Percentiles rank a stretch among this genome's conserved stretches.
These are phyloP conservation scores for Gymnocypris eckloni DNA, from an alignment of 2,797 vertebrate genomes.

Conservation along the genomic window DNA sequence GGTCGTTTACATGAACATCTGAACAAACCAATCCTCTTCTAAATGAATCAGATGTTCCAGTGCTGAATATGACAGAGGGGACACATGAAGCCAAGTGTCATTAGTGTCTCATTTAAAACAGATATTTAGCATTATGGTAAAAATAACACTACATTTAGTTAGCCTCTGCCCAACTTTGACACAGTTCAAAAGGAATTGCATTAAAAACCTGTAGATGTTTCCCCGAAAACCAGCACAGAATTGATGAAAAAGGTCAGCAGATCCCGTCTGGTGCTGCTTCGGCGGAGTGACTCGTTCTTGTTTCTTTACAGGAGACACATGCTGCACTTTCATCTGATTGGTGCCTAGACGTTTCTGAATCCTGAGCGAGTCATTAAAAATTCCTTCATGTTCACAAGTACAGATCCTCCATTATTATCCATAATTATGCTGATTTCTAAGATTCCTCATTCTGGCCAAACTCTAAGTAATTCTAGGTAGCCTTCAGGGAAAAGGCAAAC, in stretches of 20 bases:
- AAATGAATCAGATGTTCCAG: not conserved
- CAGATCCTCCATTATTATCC: not conserved
- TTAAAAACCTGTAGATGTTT: not conserved
- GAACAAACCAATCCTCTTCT: not conserved
- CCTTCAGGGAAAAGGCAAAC: not conserved
- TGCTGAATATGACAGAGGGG: not conserved
- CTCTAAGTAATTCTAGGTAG: not conserved
- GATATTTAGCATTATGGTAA: not conserved
- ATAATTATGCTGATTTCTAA: constrained; percentile 8
- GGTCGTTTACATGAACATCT: constrained; percentile 1
- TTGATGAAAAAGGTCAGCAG: not conserved
- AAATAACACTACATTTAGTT: not conserved
- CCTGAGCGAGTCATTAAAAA: not conserved
- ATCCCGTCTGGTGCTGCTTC: not conserved
- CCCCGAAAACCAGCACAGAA: not conserved
- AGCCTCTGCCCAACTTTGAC: not conserved
- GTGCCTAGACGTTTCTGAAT: not conserved
- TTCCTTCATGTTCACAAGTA: not conserved
- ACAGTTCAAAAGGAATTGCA: not conserved
- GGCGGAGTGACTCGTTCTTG: not conserved
- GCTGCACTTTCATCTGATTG: constrained; percentile 10
- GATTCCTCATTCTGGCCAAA: not conserved
- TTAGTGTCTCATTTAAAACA: not conserved
- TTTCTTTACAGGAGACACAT: not conserved
- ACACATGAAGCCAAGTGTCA: not conserved